A percentile compares a stretch with the other conserved stretches of the same genome.
These are phyloP conservation scores for Periphyllus acericola DNA, from an alignment of 2,888 invertebrate genomes.

Conservation along the genomic window DNA sequence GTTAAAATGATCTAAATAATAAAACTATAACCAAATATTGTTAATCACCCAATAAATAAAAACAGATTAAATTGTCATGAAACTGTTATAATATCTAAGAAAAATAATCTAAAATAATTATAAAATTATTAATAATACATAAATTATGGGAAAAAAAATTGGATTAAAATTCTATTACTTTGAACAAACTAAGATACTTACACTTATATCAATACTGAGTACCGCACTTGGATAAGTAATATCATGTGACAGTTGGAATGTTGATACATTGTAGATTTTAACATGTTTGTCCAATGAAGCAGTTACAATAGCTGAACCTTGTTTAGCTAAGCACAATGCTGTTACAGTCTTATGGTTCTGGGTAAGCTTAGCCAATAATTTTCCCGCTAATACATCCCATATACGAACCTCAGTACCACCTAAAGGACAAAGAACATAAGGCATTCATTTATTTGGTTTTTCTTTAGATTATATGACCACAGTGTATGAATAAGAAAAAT, in stretches of 20 bases:
- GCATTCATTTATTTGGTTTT: neutral
- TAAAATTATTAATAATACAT: too few relatives aligned
- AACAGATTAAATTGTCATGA: neutral
- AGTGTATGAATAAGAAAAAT: neutral
- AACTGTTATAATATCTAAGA: neutral
- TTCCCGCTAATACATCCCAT: constrained; percentile 93
- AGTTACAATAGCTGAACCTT: constrained; percentile 85
- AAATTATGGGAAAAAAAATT: too few relatives aligned
- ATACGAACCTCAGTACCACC: constrained; percentile 89
- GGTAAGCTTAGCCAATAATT: constrained; percentile 82
- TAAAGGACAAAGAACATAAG: constrained; percentile 64
- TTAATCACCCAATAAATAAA: neutral
- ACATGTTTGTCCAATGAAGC: constrained; percentile 93
- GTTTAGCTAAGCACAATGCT: constrained; percentile 81
- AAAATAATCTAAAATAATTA: too few relatives aligned
- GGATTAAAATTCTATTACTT: neutral
- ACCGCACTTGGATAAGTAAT: constrained; percentile 91
- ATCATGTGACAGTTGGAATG: constrained; percentile 88
- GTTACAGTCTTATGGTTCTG: constrained; percentile 97
- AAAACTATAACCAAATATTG: too few relatives aligned
- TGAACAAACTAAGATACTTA: constrained; percentile 67
- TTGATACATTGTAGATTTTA: constrained; percentile 88
- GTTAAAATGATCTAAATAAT: too few relatives aligned
- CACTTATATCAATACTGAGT: constrained; percentile 81
- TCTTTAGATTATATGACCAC: neutral